Evolutionary conservation across 2,113 vertebrate species (phyloP).

Genomic region (Pelecanus crispus): DNA sequence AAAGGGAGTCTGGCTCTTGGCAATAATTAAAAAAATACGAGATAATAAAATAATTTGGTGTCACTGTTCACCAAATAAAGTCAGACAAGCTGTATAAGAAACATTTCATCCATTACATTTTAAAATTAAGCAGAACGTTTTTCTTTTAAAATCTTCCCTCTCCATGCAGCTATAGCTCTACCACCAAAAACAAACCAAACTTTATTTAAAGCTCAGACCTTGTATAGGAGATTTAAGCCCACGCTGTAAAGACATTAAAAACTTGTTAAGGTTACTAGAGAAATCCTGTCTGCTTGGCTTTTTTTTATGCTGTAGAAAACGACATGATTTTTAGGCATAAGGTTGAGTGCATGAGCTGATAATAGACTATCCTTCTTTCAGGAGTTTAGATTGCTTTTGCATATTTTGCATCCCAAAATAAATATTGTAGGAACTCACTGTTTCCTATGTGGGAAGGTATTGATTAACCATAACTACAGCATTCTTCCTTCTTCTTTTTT

Average conservation of each 20-base stretch:
- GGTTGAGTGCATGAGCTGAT: background rate
- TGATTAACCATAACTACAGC: background rate
- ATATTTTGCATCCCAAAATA: background rate
- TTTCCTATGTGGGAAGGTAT: background rate
- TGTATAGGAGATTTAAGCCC: background rate
- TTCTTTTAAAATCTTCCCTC: background rate
- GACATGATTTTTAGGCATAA: background rate
- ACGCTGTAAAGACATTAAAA: background rate
- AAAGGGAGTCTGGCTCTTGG: background rate
- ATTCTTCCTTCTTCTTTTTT: background rate
- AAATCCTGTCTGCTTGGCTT: background rate
- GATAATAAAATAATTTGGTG: background rate
- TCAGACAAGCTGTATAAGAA: background rate
- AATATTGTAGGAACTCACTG: background rate
- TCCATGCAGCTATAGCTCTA: background rate
- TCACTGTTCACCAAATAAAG: background rate
- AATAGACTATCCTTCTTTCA: background rate
- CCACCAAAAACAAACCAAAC: background rate
- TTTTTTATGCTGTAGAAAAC: background rate
- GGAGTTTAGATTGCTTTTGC: background rate
- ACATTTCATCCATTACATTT: background rate
- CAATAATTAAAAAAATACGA: background rate
- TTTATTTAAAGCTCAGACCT: constrained; percentile 4
- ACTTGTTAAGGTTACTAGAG: constrained; percentile 20
- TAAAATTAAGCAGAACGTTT: background rate